Evolutionary conservation across 2,888 invertebrate genomes (phyloP).

Genomic region (Neria commutata): DNA sequence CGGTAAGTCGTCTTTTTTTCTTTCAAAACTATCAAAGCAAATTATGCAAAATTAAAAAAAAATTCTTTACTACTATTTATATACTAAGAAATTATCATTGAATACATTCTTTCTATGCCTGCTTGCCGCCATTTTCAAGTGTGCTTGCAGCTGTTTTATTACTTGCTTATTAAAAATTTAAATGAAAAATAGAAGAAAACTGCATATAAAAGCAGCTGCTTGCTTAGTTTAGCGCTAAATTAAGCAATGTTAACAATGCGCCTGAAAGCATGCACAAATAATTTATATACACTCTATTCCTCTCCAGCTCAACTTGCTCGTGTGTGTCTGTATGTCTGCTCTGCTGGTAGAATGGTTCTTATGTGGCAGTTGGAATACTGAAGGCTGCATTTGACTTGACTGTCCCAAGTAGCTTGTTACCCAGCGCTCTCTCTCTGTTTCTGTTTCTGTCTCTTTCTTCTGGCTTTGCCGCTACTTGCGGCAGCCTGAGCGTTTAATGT

Average conservation of each 20-base stretch:
- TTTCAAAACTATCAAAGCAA: too few relatives aligned
- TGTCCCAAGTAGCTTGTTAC: not conserved
- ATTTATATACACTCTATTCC: not conserved
- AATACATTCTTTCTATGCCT: not conserved
- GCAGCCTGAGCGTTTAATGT: constrained; percentile 32
- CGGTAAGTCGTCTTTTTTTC: too few relatives aligned
- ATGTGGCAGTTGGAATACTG: not conserved
- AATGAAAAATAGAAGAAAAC: too few relatives aligned
- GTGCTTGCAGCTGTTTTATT: constrained; percentile 12
- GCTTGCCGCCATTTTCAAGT: not conserved
- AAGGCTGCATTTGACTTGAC: not conserved
- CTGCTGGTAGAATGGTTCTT: too few relatives aligned
- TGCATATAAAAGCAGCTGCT: too few relatives aligned
- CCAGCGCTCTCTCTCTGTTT: not conserved
- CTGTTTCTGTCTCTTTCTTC: not conserved
- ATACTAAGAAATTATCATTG: too few relatives aligned
- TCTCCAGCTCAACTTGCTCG: too few relatives aligned
- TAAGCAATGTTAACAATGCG: constrained; percentile 43
- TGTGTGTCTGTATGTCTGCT: too few relatives aligned
- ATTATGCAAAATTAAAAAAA: too few relatives aligned
- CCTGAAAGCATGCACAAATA: not conserved
- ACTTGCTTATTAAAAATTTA: constrained; percentile 21
- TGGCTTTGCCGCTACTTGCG: too few relatives aligned
- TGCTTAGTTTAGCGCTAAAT: constrained; percentile 46
- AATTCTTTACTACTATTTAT: too few relatives aligned